Conservation (phyloP, 2,113 vertebrate species). For the Egretta garzetta region DNA sequence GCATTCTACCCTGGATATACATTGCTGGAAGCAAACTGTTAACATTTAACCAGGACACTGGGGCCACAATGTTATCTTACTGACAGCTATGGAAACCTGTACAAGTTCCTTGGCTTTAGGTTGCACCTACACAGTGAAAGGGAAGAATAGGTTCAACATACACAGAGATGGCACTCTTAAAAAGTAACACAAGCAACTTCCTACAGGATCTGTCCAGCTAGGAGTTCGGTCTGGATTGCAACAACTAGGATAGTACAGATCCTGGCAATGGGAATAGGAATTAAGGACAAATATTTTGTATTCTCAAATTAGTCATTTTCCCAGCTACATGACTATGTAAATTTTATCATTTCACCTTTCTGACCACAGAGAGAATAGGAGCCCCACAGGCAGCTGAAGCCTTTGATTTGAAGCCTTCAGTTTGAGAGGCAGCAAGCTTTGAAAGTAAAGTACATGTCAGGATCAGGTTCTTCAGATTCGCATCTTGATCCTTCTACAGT, state of each 20-base stretch:
- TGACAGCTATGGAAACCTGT: not conserved
- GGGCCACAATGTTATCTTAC: accelerated
- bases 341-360: not conserved
- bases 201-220: not conserved
- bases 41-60: slow-evolving; percentile 8
- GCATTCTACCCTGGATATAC: not conserved
- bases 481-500: not conserved
- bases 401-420: not conserved
- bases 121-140: not conserved
- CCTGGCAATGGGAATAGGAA: accelerated
- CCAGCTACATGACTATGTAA: not conserved
- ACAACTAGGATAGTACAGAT: not conserved
- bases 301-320: not conserved
- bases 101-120: not conserved
- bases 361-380: not conserved
- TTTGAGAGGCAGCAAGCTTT: not conserved
- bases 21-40: slow-evolving; percentile 22
- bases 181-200: not conserved
- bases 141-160: not conserved
- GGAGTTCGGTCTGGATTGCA: not conserved
- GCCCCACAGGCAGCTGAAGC: not conserved
- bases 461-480: not conserved
- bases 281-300: not conserved
- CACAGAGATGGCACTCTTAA: not conserved
- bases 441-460: not conserved